Conservation (phyloP, 2,888 invertebrate species). For the Melanotus villosus region DNA sequence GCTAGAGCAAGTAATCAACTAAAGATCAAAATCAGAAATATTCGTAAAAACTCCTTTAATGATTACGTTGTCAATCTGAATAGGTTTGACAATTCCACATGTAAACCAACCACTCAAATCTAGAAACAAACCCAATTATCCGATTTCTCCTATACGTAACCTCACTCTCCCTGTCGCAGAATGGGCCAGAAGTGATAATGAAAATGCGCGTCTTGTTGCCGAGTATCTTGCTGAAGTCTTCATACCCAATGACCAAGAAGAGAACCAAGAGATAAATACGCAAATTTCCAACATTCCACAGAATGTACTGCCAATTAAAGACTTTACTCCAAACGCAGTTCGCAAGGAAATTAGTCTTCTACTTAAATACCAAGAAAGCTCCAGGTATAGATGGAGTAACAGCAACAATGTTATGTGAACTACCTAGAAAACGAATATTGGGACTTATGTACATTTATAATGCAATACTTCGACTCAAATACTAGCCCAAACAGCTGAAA, state of each 20-base stretch:
- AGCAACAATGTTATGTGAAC: too few relatives aligned
- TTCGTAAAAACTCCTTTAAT: background rate
- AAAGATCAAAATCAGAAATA: too few relatives aligned
- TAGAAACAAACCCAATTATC: background rate
- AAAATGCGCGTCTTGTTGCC: background rate
- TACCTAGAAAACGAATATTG: too few relatives aligned
- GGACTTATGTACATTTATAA: too few relatives aligned
- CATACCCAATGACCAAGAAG: background rate
- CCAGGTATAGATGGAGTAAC: background rate
- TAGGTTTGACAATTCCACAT: background rate
- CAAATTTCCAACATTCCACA: conserved; percentile 1
- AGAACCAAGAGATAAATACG: background rate
- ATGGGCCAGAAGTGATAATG: background rate
- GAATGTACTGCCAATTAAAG: background rate
- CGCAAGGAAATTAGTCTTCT: background rate
- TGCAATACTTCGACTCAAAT: too few relatives aligned
- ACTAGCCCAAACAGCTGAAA: too few relatives aligned
- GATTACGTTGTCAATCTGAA: background rate
- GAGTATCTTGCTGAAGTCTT: conserved; percentile 5
- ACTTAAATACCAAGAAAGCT: conserved; percentile 2
- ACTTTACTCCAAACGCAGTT: too few relatives aligned
- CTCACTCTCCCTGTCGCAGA: background rate
- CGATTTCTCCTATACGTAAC: background rate
- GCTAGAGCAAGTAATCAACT: too few relatives aligned
- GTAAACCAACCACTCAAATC: background rate